Base-by-base conservation (phyloP, 2,888 invertebrate genomes). In the Thecophora atra region DNA sequence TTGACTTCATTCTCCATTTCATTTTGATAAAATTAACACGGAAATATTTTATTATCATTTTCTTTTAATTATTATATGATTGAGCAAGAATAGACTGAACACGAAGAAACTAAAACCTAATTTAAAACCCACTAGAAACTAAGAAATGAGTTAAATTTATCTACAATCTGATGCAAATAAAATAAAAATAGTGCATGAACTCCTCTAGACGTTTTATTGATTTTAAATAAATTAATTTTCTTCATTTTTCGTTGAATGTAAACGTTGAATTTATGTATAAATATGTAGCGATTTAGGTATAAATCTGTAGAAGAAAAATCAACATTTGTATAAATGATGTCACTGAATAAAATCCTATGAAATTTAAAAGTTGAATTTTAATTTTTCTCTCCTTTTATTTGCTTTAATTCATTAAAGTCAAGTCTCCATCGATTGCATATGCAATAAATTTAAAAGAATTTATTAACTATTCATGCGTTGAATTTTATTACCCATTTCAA, bases 391-490 rank as follows among this genome's bases (percentile, higher is more conserved):
- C 47, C 5, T 15, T 47, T 47, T 47, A 8, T 47, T 4, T 47
- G 13, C 13, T 47, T 47, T 47, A 6, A 11, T n/a, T n/a, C 13
- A 47, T 17, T 47, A 17, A n/a, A 47, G 7, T 15, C 15, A n/a
- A 24, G 58, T 17, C 11, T 58, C 24, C 28, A 24, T 11, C 24
- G 58, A 24, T 24, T 15, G 58, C 63, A 19, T 26, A 21, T 54
- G 66, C 42, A 13, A 54, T 67, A 67, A 67, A 47, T 64, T 64
- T 21, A 17, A 44, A 26, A 54, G 37, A 67, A 67, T 67, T 67
- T 67, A 67, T 67, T 54, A 30, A 52, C 54, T 5, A 19, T 67
- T 52, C 24, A 37, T 3, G 26, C 26, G 6, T 67, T n/a, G 52
- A 21, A 37, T 26, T 67, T 67, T 67, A 67, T 67, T 67, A 28